A percentile compares a stretch with the other conserved stretches of the same genome.
Evolutionary conservation across 1,140 invertebrate genomes (phyloP).

Genomic region (Oedothorax gibbosus): DNA sequence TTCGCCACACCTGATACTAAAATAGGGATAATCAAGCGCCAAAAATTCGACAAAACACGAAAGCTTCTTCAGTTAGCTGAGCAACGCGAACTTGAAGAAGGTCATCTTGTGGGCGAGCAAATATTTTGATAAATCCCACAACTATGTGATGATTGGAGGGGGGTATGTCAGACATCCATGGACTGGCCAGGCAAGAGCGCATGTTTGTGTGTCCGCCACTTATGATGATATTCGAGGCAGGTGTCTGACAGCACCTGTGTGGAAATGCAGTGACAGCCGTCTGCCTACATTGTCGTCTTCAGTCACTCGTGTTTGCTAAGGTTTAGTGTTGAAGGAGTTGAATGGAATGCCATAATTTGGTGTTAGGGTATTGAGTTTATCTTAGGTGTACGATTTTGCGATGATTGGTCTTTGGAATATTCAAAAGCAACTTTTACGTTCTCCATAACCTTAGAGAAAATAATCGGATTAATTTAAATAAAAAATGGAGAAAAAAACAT

Average conservation of each 20-base stretch:
- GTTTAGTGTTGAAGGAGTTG: too few species aligned
- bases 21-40: not conserved
- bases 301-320: too few species aligned
- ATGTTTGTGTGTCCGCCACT: slow-evolving; percentile 13
- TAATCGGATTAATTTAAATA: too few species aligned
- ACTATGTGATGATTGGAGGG: not conserved
- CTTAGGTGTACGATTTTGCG: too few species aligned
- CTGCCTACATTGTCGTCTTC: too few species aligned
- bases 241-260: slow-evolving; percentile 20
- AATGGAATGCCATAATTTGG: too few species aligned
- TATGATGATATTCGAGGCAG: not conserved
- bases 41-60: not conserved
- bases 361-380: too few species aligned
- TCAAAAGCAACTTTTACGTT: too few species aligned
- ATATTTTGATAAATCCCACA: slow-evolving; percentile 53
- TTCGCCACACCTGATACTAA: not conserved
- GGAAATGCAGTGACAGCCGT: not conserved
- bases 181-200: not conserved
- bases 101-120: slow-evolving; percentile 40
- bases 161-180: slow-evolving; percentile 15
- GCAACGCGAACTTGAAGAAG: not conserved
- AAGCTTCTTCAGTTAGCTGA: not conserved
- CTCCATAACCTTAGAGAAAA: too few species aligned
- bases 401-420: too few species aligned
- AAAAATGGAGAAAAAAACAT: too few species aligned